Percentiles rank a stretch among this genome's conserved stretches.
phyloP scores from a whole-genome alignment of 2,113 vertebrate species.

The Scatophagus argus region DNA sequence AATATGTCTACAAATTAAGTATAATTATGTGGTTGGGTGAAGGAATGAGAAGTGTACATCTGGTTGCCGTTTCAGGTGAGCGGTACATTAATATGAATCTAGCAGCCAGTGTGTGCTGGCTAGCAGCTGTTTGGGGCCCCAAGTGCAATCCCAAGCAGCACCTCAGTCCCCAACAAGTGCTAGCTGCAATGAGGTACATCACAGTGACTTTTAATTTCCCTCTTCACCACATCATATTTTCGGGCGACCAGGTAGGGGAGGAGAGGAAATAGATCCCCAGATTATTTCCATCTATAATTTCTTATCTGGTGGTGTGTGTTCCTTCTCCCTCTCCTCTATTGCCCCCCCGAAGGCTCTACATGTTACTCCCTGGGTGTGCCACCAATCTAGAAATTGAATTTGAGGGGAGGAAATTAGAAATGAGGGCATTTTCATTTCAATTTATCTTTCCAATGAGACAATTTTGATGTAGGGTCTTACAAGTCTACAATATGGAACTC shows the following conservation, averaged over 20 bases:
- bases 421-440: conserved; percentile 74
- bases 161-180: conserved; percentile 66
- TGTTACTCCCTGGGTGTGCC: conserved; percentile 67
- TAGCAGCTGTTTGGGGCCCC: conserved; percentile 59
- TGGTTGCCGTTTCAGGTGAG: conserved; percentile 56
- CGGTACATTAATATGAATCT: conserved; percentile 76
- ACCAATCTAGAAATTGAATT: conserved; percentile 78
- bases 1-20: conserved; percentile 1
- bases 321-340: conserved; percentile 50
- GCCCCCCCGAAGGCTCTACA: conserved; percentile 42
- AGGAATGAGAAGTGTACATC: conserved; percentile 43
- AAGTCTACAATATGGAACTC: conserved; percentile 37
- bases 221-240: conserved; percentile 73
- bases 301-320: conserved; percentile 67
- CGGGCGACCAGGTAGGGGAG: conserved; percentile 50
- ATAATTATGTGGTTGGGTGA: not conserved
- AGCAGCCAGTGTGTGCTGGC: conserved; percentile 44
- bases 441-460: conserved; percentile 62
- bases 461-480: conserved; percentile 46
- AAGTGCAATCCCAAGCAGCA: conserved; percentile 62
- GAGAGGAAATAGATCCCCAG: conserved; percentile 67
- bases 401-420: conserved; percentile 73
- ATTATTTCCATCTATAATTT: conserved; percentile 82
- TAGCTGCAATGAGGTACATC: conserved; percentile 68
- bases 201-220: conserved; percentile 78